Evolutionary conservation across 2,888 invertebrate genomes (phyloP).

Genomic region (Palloptera scutellata): DNA sequence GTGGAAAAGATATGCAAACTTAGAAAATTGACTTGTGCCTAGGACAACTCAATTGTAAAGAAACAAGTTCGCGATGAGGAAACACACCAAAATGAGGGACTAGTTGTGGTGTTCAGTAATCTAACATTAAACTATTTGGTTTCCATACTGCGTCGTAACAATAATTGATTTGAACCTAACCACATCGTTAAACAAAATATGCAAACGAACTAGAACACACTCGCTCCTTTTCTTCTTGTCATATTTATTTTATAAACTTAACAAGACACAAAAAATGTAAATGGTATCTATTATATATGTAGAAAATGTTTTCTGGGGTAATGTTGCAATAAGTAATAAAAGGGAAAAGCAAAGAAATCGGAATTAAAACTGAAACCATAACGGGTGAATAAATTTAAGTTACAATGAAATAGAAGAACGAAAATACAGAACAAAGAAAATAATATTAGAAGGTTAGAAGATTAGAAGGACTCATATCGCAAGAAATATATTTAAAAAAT

Average conservation of each 20-base stretch:
- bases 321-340: not conserved
- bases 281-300: constrained; percentile 1
- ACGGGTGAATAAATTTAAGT: not conserved
- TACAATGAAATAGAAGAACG: not conserved
- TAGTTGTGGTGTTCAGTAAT: too few species aligned
- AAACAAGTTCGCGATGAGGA: too few species aligned
- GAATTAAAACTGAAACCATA: not conserved
- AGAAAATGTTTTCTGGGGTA: not conserved
- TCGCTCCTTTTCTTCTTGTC: not conserved
- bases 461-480: too few species aligned
- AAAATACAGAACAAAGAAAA: not conserved
- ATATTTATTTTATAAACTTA: not conserved
- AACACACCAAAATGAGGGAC: too few species aligned
- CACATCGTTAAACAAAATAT: not conserved
- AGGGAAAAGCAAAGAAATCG: not conserved
- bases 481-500: too few species aligned
- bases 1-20: too few species aligned
- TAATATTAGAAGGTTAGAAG: too few species aligned
- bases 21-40: too few species aligned
- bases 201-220: constrained; percentile 5
- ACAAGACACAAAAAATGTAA: constrained; percentile 1
- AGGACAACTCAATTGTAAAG: too few species aligned
- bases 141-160: too few species aligned
- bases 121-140: too few species aligned
- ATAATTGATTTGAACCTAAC: too few species aligned